Evolutionary conservation across 1,140 invertebrate genomes (phyloP), one percentile per base, ranked within the genome.

Genomic region (Mercenaria mercenaria): DNA sequence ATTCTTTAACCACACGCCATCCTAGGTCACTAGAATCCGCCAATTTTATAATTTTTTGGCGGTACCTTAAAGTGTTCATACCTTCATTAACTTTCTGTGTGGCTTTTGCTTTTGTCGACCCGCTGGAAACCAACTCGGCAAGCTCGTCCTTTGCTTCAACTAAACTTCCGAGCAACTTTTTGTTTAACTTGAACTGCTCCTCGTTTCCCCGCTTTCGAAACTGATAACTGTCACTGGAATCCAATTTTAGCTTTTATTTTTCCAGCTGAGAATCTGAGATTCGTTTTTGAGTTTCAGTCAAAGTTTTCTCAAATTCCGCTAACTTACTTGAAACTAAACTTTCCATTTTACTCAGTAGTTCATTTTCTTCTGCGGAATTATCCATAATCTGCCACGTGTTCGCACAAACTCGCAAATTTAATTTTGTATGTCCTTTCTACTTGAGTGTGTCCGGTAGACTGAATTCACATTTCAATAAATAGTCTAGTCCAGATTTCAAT

Each of bases 41-140:
- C 23, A 76, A 47, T 20, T 76, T 76, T 34, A 76, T 43, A 6
- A 76, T 3, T 37, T 43, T 76, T 76, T 76, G 72, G 10, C 72
- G 34, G 41, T 76, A 23, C 2, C 8, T 43, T 15, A 76, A 43
- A 41, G 34, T 43, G 37, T 37, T 26, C 34, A 76, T 76, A 76
- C 37, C 72, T 76, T 67, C 64, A 8, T 18, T 11, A 67, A 67
- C 34, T 37, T 67, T 67, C 64, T 67, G 26, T 11, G 26, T 32
- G 6, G 26, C 34, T 32, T 34, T 13, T 67, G 13, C 64, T 11
- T 32, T 67, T 8, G 59, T 61, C 4, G 59, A 47, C 8, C 43
- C 43, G 8, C 18, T 18, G n/a, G 20, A 11, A 11, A 56, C 52
- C n/a, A n/a, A n/a, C 52, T 56, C 52, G 43, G 8, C 8, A 8